phyloP scores from a whole-genome alignment of 37 sponge, comb jelly and placozoan species.

The Halisarca cf. caerulea region DNA sequence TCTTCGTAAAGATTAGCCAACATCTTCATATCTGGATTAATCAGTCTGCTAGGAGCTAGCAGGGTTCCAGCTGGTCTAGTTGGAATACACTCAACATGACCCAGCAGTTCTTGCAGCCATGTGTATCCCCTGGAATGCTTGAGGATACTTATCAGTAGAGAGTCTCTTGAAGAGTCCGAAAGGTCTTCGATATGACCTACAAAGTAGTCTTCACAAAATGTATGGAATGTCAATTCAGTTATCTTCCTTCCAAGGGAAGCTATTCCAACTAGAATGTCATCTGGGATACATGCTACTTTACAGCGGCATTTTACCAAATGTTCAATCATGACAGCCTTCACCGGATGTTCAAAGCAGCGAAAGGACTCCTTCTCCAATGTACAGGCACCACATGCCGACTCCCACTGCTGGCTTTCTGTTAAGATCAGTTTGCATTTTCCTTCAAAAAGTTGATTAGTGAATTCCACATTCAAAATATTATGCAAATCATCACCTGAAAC shows the following conservation, averaged over 20 bases:
- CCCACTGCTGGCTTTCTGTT: slow-evolving; percentile 21
- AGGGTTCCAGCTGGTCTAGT: slow-evolving; percentile 40
- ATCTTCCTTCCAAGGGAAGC: no score
- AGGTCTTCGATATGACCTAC: not conserved
- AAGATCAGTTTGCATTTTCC: not conserved
- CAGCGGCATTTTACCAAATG: no score
- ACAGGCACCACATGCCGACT: slow-evolving; percentile 4
- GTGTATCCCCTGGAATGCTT: not conserved
- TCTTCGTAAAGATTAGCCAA: slow-evolving; percentile 38
- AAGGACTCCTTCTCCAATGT: not conserved
- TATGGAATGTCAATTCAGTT: not conserved
- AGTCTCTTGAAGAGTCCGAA: not conserved
- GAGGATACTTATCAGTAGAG: not conserved
- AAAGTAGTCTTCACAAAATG: not conserved
- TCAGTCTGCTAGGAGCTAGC: slow-evolving; percentile 9
- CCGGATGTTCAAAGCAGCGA: no score
- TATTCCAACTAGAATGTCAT: no score
- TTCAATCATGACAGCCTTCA: no score
- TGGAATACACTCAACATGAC: slow-evolving; percentile 37
- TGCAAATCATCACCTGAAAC: not conserved
- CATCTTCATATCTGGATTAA: slow-evolving; percentile 27
- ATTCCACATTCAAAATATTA: not conserved
- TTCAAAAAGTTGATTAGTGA: not conserved
- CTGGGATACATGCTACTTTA: no score
- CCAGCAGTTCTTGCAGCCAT: not conserved